These are phyloP conservation scores for Hirundo rustica DNA, from an alignment of 2,797 vertebrate genomes.

Conservation along the genomic window DNA sequence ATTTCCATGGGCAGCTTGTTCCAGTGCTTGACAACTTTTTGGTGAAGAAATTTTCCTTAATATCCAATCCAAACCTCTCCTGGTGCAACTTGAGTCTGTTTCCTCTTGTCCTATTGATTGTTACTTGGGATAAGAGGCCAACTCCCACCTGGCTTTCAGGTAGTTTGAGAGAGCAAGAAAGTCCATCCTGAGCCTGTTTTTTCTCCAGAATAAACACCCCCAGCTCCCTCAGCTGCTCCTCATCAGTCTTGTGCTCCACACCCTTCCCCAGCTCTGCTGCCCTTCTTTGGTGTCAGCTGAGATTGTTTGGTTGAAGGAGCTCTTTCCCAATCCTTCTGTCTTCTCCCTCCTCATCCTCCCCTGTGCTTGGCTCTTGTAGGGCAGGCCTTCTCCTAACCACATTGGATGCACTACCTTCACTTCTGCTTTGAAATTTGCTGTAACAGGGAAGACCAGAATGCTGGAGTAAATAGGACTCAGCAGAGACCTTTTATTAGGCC, in stretches of 20 bases:
- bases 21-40: not conserved
- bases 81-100: not conserved
- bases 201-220: not conserved
- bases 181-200: not conserved
- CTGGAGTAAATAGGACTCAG: not conserved
- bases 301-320: not conserved
- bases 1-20: not conserved
- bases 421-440: not conserved
- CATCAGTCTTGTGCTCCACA: too few species aligned
- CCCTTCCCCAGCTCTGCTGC: not conserved
- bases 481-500: not conserved
- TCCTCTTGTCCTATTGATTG: not conserved
- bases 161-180: not conserved
- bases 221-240: not conserved
- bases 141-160: not conserved
- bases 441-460: not conserved
- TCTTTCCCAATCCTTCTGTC: not conserved
- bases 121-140: not conserved
- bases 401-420: not conserved
- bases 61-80: not conserved
- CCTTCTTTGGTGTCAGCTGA: not conserved
- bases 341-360: not conserved
- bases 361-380: not conserved
- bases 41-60: not conserved
- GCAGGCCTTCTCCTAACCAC: not conserved